Conservation (phyloP, 2,888 invertebrate genomes). For the Noctua janthe region DNA sequence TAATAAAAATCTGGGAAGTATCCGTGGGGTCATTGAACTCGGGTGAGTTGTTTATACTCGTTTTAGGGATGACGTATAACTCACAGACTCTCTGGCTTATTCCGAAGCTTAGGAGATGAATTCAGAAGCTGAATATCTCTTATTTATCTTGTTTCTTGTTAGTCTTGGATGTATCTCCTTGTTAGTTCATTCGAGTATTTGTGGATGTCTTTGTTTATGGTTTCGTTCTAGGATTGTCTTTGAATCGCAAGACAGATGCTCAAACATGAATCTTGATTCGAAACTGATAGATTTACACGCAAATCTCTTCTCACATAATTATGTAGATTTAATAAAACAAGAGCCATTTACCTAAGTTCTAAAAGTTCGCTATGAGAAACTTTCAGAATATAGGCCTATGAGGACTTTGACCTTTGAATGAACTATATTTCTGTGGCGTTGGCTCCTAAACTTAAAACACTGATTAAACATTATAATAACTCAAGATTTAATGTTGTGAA, state of each 20-base stretch:
- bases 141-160: constrained; percentile 18
- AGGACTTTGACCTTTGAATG: constrained; percentile 22
- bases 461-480: neutral
- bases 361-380: neutral
- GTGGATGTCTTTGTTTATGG: constrained; percentile 22
- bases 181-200: constrained; percentile 18
- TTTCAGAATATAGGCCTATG: neutral
- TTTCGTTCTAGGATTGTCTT: constrained; percentile 22
- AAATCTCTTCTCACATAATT: neutral
- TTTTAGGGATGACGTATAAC: constrained; percentile 47
- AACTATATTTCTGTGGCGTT: neutral
- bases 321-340: neutral
- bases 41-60: constrained; percentile 71
- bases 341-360: neutral
- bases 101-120: constrained; percentile 30
- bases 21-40: constrained; percentile 75
- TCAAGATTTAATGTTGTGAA: neutral
- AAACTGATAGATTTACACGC: neutral
- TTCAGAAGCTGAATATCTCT: constrained; percentile 22
- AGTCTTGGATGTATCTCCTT: constrained; percentile 19
- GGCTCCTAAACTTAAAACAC: neutral
- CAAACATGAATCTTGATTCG: neutral
- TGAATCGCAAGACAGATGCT: constrained; percentile 10
- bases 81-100: constrained; percentile 18
- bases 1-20: constrained; percentile 68